Percentiles rank a stretch among this genome's conserved stretches.
phyloP scores from a whole-genome alignment of 2,113 vertebrate genomes.

The Phoenicopterus ruber region DNA sequence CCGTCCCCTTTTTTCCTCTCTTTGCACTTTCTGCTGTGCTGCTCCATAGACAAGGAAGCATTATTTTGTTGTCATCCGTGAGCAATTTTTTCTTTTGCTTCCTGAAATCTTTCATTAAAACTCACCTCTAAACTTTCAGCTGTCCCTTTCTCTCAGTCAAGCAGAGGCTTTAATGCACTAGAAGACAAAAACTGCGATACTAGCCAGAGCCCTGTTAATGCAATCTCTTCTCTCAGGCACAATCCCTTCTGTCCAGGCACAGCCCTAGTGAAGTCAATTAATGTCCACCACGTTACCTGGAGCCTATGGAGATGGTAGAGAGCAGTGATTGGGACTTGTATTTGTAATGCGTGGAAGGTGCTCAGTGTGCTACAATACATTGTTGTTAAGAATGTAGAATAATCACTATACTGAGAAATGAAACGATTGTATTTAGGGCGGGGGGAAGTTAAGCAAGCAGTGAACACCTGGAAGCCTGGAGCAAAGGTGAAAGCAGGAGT shows the following conservation, averaged over 20 bases:
- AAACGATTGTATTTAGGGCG: not conserved
- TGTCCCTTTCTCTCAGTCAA: not conserved
- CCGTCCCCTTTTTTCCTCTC: not conserved
- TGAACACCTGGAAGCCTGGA: not conserved
- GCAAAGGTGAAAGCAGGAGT: not conserved
- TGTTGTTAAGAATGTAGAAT: not conserved
- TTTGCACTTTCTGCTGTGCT: not conserved
- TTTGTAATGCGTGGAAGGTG: not conserved
- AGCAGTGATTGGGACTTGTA: not conserved
- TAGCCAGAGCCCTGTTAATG: not conserved
- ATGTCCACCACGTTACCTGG: not conserved
- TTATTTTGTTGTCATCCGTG: not conserved
- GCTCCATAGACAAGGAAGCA: not conserved
- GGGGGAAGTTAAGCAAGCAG: not conserved
- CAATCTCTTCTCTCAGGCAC: not conserved
- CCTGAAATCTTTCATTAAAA: not conserved
- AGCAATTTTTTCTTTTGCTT: not conserved
- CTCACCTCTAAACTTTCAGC: not conserved
- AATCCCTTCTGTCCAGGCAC: not conserved
- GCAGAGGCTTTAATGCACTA: not conserved
- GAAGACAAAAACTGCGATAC: not conserved
- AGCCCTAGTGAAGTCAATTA: not conserved
- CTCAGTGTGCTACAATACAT: not conserved
- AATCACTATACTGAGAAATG: not conserved
- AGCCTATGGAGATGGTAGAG: not conserved